Conservation (phyloP, 2,113 vertebrate genomes). For the Phaethon lepturus region DNA sequence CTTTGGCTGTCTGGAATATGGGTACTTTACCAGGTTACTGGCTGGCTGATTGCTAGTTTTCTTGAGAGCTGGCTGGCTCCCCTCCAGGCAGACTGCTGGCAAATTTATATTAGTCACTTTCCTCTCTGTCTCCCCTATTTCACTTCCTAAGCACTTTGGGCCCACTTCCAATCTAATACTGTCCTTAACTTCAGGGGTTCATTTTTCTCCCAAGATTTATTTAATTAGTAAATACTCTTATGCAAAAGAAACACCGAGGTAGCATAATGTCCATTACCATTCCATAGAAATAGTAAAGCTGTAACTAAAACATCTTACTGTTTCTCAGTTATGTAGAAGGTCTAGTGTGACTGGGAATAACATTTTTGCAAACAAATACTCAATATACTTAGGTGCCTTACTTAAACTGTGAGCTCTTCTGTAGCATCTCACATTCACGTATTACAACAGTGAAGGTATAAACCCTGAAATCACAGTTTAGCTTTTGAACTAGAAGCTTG, state of each 20-base stretch:
- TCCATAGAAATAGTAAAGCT: not conserved
- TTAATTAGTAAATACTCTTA: not conserved
- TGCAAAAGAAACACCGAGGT: not conserved
- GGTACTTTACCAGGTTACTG: constrained; percentile 42
- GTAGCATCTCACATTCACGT: accelerated
- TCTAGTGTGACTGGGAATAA: not conserved
- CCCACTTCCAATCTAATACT: not conserved
- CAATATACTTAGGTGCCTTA: not conserved
- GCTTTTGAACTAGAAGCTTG: not conserved
- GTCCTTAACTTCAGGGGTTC: not conserved
- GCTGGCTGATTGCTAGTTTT: constrained; percentile 56
- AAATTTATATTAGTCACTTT: constrained; percentile 48
- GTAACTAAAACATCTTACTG: not conserved
- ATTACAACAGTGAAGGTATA: not conserved
- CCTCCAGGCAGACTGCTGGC: constrained; percentile 64
- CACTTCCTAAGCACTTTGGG: not conserved
- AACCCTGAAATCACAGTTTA: not conserved
- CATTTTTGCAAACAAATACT: not conserved
- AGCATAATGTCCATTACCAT: not conserved
- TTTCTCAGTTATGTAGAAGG: not conserved
- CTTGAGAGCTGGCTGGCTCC: constrained; percentile 44
- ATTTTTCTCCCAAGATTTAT: not conserved
- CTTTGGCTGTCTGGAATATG: constrained; percentile 48
- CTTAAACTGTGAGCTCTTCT: not conserved
- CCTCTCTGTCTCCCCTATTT: constrained; percentile 2